Base-by-base conservation (phyloP, 92 coral and sea anemone genomes). In the Metridium senile region DNA sequence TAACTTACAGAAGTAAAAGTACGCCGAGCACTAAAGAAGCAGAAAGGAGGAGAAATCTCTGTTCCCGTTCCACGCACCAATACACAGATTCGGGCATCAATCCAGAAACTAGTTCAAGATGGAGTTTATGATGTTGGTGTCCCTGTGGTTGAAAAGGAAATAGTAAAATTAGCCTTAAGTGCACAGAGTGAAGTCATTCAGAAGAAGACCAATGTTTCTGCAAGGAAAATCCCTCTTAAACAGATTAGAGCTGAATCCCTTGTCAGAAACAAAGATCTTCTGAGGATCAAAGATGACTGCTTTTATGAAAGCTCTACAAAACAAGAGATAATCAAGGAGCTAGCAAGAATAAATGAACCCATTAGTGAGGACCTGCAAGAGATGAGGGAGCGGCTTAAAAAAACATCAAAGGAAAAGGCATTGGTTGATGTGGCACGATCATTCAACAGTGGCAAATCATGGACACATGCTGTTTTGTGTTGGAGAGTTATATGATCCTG, bases 171-270 rank as follows among this genome's bases (percentile, higher is more conserved):
- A 39, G 54, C 80, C 28, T 46, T 81, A 27, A 72, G 58, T 47
- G 66, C 27, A 19, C 75, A 82, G 20, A 70, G 82, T 31, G 56
- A 76, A 33, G 78, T 76, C 9, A 46, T 45, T 21, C 77, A 61
- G 49, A 81, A 76, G 61, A 75, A 71, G 25, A 23, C 53, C 28
- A 64, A 32, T 63, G 70, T 78, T 57, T 69, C 79, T 26, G 84
- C 79, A 34, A 78, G 84, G 63, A 84, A 84, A 72, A 77, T 84
- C 58, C 80, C 88, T 13, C 63, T 84, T 68, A 52, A 64, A 26
- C 73, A 84, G 11, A 84, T 84, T 7, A 77, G 80, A 35, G 65
- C 49, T 58, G 84, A 77, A 51, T 78, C 88, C 2, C 58, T 84
- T 0, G 73, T 22, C 0, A 62, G 74, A 46, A 77, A 84, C 80